Evolutionary conservation across 64 coral and sea anemone genomes (phyloP).

Genomic region (Montipora sp.): DNA sequence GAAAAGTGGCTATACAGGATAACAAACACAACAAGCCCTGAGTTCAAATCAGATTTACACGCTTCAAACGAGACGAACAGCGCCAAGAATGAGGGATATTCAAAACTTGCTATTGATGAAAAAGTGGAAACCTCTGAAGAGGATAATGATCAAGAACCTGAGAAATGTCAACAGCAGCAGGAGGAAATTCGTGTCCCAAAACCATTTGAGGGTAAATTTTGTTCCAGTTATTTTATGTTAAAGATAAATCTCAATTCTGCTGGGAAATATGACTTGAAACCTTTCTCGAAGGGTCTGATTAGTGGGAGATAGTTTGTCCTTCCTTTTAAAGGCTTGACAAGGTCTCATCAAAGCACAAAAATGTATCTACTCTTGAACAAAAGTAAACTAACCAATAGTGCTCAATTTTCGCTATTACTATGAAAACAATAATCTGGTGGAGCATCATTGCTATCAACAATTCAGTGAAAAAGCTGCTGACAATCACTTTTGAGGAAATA

Average conservation of each 20-base stretch:
- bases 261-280: too few relatives aligned
- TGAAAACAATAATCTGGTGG: too few relatives aligned
- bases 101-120: conserved; percentile 33
- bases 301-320: background rate
- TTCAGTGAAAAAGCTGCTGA: background rate
- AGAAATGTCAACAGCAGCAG: background rate
- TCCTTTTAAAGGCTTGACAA: background rate
- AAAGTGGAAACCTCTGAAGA: background rate
- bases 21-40: conserved; percentile 84
- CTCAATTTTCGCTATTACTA: too few relatives aligned
- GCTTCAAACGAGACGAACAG: conserved; percentile 46
- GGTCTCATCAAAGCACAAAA: background rate
- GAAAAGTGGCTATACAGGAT: conserved; percentile 87
- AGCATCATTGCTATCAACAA: background rate
- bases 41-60: conserved; percentile 89
- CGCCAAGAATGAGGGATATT: conserved; percentile 32
- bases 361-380: too few relatives aligned
- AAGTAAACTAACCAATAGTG: too few relatives aligned
- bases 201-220: background rate
- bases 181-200: background rate
- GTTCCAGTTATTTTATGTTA: background rate
- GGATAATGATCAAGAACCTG: background rate
- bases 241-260: too few relatives aligned
- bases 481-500: background rate
- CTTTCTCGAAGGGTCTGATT: too few relatives aligned